These are phyloP conservation scores for Archips crataeganus DNA, from an alignment of 2,888 invertebrate species.

Conservation along the genomic window DNA sequence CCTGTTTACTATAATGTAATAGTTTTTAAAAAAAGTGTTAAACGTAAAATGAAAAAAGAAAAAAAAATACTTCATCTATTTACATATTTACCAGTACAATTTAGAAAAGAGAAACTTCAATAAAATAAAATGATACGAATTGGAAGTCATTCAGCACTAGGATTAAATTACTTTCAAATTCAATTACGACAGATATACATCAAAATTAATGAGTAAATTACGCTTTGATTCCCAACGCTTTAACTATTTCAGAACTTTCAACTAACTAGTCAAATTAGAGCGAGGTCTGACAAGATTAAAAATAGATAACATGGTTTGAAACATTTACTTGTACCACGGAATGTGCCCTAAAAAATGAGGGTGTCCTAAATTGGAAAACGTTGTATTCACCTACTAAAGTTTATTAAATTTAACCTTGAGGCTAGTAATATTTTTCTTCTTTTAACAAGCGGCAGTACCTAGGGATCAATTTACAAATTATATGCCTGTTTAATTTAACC, in stretches of 20 bases:
- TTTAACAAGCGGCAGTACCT: not conserved
- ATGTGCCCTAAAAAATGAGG: conserved; percentile 13
- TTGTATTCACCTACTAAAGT: not conserved
- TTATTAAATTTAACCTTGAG: conserved; percentile 2
- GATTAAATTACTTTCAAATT: no score
- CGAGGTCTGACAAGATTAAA: conserved; percentile 27
- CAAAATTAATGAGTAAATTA: not conserved
- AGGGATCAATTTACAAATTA: no score
- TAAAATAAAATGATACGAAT: no score
- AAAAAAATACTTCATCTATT: no score
- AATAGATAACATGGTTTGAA: conserved; percentile 26
- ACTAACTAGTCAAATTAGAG: conserved; percentile 22
- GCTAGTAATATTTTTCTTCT: not conserved
- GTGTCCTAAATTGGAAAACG: conserved; percentile 7
- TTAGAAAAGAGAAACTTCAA: no score
- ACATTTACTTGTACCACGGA: not conserved
- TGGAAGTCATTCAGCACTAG: not conserved
- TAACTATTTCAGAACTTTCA: conserved; percentile 29
- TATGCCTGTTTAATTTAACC: no score
- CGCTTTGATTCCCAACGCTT: conserved; percentile 5
- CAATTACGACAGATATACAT: not conserved
- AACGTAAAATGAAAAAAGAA: no score
- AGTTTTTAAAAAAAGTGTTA: no score
- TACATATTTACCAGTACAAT: no score
- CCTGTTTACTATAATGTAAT: no score